Evolutionary conservation across 2,797 vertebrate species (phyloP).

Genomic region (Onychomys leucogaster): DNA sequence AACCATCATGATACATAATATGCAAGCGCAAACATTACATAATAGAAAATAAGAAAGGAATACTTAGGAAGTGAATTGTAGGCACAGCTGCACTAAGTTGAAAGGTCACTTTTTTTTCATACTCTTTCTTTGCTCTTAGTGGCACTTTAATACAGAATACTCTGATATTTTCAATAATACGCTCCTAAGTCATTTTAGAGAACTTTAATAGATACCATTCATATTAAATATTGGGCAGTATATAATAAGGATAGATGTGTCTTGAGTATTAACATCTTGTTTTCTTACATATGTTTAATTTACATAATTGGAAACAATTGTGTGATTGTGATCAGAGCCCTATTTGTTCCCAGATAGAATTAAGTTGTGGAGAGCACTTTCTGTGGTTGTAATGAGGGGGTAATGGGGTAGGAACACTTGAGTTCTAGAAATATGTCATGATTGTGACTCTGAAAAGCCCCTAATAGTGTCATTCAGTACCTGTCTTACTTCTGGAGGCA

Average conservation of each 20-base stretch:
- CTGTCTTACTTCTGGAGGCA: neutral
- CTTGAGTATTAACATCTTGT: neutral
- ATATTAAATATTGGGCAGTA: neutral
- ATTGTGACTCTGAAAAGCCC: neutral
- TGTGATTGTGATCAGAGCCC: neutral
- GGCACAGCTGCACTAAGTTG: neutral
- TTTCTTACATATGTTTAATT: neutral
- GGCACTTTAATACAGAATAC: neutral
- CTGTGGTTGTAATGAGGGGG: neutral
- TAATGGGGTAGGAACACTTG: neutral
- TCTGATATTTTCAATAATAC: conserved; percentile 1
- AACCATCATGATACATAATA: neutral
- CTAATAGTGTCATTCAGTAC: neutral
- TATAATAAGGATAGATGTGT: neutral
- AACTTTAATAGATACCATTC: neutral
- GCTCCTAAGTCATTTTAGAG: neutral
- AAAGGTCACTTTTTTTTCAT: neutral
- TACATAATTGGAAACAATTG: neutral
- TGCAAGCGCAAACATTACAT: neutral
- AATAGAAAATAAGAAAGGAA: neutral
- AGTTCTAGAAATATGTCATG: neutral
- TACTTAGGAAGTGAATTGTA: neutral
- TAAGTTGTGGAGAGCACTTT: neutral
- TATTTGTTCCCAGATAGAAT: neutral
- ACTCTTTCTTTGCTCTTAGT: neutral